These are phyloP conservation scores for Cepaea hortensis DNA, from an alignment of 2,888 invertebrate genomes.

Conservation along the genomic window DNA sequence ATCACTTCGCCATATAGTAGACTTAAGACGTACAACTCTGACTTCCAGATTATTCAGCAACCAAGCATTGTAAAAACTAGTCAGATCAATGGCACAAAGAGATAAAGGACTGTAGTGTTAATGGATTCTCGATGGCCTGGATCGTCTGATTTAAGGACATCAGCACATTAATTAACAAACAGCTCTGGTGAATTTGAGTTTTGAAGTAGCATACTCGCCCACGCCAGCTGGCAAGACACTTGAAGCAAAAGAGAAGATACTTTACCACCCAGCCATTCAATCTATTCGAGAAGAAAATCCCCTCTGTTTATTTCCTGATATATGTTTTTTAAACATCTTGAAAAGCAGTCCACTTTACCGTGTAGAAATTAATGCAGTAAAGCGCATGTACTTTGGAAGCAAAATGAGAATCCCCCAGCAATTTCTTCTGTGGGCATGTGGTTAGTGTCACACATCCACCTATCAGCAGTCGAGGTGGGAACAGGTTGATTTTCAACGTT, in stretches of 20 bases:
- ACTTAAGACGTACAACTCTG: too few relatives aligned
- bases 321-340: background rate
- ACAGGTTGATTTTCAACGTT: constrained; percentile 23
- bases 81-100: too few relatives aligned
- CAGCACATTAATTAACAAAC: too few relatives aligned
- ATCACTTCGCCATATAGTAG: too few relatives aligned
- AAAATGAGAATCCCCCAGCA: background rate
- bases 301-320: background rate
- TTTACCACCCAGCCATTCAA: too few relatives aligned
- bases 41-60: too few relatives aligned
- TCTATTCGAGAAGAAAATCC: too few relatives aligned
- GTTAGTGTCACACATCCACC: background rate
- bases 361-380: constrained; percentile 27
- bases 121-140: too few relatives aligned
- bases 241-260: too few relatives aligned
- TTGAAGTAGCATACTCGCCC: background rate
- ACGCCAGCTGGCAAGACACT: background rate
- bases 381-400: background rate
- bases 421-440: constrained; percentile 33
- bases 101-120: too few relatives aligned
- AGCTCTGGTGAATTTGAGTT: too few relatives aligned
- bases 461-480: constrained; percentile 36
- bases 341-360: background rate
- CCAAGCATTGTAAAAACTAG: too few relatives aligned
- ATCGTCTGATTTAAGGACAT: background rate